A percentile compares a stretch with the other conserved stretches of the same genome.
Conservation (phyloP, 2,797 vertebrate genomes). For the Acridotheres tristis region DNA sequence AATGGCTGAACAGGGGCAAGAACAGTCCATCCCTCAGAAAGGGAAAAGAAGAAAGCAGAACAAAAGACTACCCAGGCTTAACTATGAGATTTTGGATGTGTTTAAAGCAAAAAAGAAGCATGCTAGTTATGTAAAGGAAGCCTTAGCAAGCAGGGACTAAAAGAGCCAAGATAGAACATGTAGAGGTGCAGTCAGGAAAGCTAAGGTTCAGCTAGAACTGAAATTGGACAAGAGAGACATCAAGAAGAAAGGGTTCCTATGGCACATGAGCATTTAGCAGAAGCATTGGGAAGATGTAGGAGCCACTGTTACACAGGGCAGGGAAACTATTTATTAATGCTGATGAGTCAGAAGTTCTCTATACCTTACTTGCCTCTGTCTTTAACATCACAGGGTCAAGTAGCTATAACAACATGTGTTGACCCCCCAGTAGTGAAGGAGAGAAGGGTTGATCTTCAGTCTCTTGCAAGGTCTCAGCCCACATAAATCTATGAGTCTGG, state of each 20-base stretch:
- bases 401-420: neutral
- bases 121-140: neutral
- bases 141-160: no score
- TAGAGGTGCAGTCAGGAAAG: neutral
- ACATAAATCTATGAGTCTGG: neutral
- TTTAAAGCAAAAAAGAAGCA: neutral
- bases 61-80: rapidly evolving
- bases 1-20: neutral
- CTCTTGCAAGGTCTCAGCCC: neutral
- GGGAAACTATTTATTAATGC: neutral
- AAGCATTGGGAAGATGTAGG: neutral
- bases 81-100: neutral
- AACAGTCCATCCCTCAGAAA: neutral
- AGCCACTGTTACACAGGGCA: neutral
- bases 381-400: neutral
- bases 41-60: neutral
- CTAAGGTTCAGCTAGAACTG: neutral
- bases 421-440: neutral
- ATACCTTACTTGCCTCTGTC: neutral
- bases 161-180: neutral
- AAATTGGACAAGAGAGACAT: neutral
- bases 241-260: neutral
- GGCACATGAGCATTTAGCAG: neutral
- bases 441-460: neutral
- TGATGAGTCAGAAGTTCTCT: neutral